phyloP scores from a whole-genome alignment of 2,888 invertebrate species.

The Drosophila testacea region DNA sequence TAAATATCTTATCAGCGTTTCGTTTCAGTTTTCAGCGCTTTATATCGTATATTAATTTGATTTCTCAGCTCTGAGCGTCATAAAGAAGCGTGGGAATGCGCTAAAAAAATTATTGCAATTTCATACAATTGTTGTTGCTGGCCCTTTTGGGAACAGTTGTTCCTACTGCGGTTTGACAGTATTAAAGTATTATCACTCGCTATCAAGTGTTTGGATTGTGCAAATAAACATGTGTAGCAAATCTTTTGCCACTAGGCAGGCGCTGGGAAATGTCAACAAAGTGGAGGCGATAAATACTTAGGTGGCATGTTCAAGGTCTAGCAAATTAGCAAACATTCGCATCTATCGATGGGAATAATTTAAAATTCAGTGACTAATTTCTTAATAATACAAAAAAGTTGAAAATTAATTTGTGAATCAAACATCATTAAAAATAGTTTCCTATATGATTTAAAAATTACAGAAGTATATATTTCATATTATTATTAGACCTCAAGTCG shows the following conservation, averaged over 20 bases:
- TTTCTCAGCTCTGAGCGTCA: slow-evolving; percentile 53
- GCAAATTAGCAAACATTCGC: slow-evolving; percentile 14
- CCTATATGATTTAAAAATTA: too few relatives aligned
- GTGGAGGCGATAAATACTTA: slow-evolving; percentile 32
- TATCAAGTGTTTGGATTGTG: slow-evolving; percentile 70
- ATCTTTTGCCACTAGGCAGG: slow-evolving; percentile 47
- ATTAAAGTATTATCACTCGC: slow-evolving; percentile 45
- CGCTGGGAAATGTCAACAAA: slow-evolving; percentile 72
- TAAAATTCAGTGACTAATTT: neutral
- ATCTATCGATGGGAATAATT: slow-evolving; percentile 1
- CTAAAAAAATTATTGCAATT: slow-evolving; percentile 51
- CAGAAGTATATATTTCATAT: too few relatives aligned
- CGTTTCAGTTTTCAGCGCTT: slow-evolving; percentile 64
- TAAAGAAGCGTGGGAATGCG: slow-evolving; percentile 74
- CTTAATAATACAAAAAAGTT: neutral
- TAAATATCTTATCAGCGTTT: slow-evolving; percentile 75
- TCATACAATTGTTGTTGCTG: slow-evolving; percentile 35
- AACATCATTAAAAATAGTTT: too few relatives aligned
- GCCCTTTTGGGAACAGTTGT: slow-evolving; percentile 10
- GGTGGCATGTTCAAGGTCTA: slow-evolving; percentile 34
- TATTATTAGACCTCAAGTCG: too few relatives aligned
- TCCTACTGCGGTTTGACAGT: slow-evolving; percentile 26
- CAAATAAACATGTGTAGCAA: slow-evolving; percentile 54
- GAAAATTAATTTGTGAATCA: neutral
- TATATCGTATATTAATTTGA: slow-evolving; percentile 71